phyloP scores from a whole-genome alignment of 2,113 vertebrate genomes.

The Struthio camelus region DNA sequence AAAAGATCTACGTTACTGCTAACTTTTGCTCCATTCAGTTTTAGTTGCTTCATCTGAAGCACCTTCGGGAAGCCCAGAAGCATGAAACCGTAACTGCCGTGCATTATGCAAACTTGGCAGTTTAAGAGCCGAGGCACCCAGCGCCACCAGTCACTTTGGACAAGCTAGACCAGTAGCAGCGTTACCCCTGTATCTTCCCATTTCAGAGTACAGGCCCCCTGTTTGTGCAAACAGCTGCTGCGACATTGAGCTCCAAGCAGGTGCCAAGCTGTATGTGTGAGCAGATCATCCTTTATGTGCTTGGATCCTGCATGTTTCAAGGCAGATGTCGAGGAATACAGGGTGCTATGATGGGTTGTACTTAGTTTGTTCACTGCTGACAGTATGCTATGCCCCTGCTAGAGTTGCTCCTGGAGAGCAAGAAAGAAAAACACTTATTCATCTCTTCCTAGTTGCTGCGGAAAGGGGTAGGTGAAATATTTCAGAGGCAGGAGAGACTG shows the following conservation, averaged over 20 bases:
- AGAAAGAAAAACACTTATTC: neutral
- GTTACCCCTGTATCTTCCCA: neutral
- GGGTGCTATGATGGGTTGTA: neutral
- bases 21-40: neutral
- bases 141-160: neutral
- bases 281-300: no score
- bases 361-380: neutral
- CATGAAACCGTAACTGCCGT: neutral
- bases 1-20: neutral
- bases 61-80: neutral
- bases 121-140: neutral
- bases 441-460: neutral
- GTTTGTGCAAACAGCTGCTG: neutral
- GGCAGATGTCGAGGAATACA: neutral
- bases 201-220: neutral
- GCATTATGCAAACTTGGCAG: neutral
- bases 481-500: neutral
- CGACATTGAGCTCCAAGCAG: neutral
- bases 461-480: neutral
- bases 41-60: neutral
- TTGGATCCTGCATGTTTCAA: neutral
- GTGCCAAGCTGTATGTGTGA: rapidly evolving
- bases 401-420: neutral
- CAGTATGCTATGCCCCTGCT: neutral
- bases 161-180: neutral